phyloP scores from a whole-genome alignment of 2,113 vertebrate genomes.

The Arvicanthis niloticus region DNA sequence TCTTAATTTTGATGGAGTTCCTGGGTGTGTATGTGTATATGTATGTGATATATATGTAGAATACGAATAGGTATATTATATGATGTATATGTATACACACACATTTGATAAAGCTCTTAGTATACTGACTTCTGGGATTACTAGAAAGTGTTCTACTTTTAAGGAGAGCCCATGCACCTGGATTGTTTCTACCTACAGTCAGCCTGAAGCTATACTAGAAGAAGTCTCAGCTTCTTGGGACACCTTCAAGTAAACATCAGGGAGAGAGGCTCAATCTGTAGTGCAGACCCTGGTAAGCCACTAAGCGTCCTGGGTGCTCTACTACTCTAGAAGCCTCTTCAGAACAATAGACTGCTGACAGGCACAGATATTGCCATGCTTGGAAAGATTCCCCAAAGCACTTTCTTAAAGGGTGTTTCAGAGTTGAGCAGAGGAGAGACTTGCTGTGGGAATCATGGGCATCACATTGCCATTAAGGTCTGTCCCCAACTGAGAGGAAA shows the following conservation, averaged over 20 bases:
- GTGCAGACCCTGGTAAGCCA: neutral
- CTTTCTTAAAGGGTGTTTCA: conserved; percentile 1
- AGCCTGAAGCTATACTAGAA: neutral
- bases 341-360: neutral
- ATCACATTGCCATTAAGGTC: neutral
- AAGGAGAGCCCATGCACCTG: neutral
- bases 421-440: neutral
- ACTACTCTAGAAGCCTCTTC: neutral
- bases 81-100: too few relatives aligned
- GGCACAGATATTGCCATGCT: neutral
- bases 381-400: neutral
- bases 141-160: neutral
- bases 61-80: too few relatives aligned
- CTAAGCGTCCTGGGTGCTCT: neutral
- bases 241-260: neutral
- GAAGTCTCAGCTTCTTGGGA: neutral
- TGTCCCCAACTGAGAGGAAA: neutral
- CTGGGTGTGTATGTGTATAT: neutral
- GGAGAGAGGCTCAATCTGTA: neutral
- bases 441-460: neutral
- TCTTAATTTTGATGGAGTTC: neutral
- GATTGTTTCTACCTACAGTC: neutral
- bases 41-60: neutral
- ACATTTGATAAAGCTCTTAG: neutral
- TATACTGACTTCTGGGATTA: neutral